Conservation (phyloP, 2,888 invertebrate species). For the Cacoxenus indagator region DNA sequence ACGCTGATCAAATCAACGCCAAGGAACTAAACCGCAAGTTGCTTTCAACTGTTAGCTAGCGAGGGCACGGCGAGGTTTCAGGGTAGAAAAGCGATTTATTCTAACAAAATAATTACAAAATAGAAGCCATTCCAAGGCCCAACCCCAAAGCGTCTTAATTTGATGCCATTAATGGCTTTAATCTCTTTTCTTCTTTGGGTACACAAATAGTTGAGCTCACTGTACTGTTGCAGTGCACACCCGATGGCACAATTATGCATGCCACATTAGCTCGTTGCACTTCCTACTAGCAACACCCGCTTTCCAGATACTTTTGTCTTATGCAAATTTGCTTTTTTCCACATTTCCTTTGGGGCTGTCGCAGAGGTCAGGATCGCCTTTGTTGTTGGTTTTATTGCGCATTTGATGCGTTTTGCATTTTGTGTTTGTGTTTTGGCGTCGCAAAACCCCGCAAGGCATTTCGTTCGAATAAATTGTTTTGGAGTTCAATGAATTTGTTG, state of each 20-base stretch:
- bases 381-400: conserved; percentile 40
- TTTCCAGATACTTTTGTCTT: conserved; percentile 30
- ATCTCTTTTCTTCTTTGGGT: too few species aligned
- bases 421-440: not conserved
- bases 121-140: not conserved
- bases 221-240: too few species aligned
- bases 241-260: not conserved
- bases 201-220: too few species aligned
- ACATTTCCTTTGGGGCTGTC: conserved; percentile 19
- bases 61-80: too few species aligned
- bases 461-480: not conserved
- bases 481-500: too few species aligned
- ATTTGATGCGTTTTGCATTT: conserved; percentile 10
- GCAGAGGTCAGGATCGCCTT: conserved; percentile 51
- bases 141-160: not conserved
- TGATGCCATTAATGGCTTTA: not conserved
- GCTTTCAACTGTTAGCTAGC: too few species aligned
- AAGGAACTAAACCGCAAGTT: not conserved
- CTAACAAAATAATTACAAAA: conserved; percentile 35
- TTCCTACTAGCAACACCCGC: not conserved
- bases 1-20: not conserved
- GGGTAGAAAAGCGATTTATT: conserved; percentile 20
- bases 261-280: not conserved
- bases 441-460: not conserved
- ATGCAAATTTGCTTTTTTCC: conserved; percentile 48